A percentile compares a stretch with the other conserved stretches of the same genome.
Evolutionary conservation across 2,113 vertebrate genomes (phyloP).

Genomic region (Podarcis muralis): DNA sequence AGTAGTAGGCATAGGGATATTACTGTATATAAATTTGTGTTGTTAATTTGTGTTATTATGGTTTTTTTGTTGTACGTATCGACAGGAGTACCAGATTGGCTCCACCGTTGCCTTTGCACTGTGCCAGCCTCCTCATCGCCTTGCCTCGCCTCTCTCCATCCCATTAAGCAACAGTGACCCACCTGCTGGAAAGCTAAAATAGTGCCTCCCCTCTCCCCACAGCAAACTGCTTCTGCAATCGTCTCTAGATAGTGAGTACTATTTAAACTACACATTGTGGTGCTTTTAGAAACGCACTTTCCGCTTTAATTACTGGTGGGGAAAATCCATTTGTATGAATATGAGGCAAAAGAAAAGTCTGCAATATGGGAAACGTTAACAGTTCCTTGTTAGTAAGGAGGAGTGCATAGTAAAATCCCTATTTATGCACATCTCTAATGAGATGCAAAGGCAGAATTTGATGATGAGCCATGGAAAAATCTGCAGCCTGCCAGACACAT

Average conservation of each 20-base stretch:
- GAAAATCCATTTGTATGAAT: background rate
- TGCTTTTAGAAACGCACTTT: background rate
- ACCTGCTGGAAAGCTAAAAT: no score
- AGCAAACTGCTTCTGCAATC: no score
- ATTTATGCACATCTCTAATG: constrained; percentile 5
- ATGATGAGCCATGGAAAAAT: constrained; percentile 24
- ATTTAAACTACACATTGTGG: constrained; percentile 13
- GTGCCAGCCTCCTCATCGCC: no score
- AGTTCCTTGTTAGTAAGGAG: background rate
- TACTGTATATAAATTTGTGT: no score
- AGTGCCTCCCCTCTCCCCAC: no score
- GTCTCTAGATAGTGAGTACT: background rate
- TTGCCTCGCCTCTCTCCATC: no score
- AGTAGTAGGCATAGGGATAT: no score
- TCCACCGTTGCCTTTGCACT: no score
- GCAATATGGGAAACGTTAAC: constrained; percentile 24
- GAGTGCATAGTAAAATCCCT: constrained; percentile 37
- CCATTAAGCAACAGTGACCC: no score
- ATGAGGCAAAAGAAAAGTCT: background rate
- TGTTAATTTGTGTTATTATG: no score
- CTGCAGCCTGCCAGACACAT: constrained; percentile 31
- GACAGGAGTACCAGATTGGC: no score
- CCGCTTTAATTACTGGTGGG: background rate
- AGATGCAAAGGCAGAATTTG: background rate
- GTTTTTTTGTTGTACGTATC: no score